Evolutionary conservation across 2,797 vertebrate genomes (phyloP), one percentile per base, ranked within the genome.

Genomic region (Cephalopachus bancanus): DNA sequence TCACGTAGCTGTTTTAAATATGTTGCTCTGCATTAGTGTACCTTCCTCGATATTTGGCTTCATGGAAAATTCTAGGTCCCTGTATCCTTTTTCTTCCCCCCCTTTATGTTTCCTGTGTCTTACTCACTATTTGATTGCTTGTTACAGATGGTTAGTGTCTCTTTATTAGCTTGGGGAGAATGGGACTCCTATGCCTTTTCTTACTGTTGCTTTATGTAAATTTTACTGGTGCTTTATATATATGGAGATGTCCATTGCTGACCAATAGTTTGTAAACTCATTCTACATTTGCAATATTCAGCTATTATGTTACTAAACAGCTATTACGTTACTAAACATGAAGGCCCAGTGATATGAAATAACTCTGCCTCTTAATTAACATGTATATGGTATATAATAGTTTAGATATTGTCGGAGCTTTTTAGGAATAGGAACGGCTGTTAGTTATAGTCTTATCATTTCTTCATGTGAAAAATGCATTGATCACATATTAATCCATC

Each of bases 31-130:
- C 57, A 24, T 60, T 75, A 94, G 64, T 72, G 16, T 20, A 26
- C 89, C 72, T 92, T 90, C n/a, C 64, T 95, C 81, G 9, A 44
- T 95, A 33, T 91, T 95, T 92, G 55, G 76, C 44, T 89, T 19
- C 19, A 8, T 88, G 84, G 69, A 89, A 95, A 94, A 55, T 83
- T 62, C 65, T 92, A 83, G 19, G 28, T 91, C 33, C 7, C 3
- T 83, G 9, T 71, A 17, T 78, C 57, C 11, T 30, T n/a, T 22
- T 87, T 93, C 76, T 74, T 71, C 5, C 44, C 44, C 44, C 6
- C 10, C 89, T 90, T 30, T 26, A 0, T 79, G 22, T 26, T 81
- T 95, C 62, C 60, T 91, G 10, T 60, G 69, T 83, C 76, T 69
- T 78, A 26, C 22, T 92, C 20, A 79, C 33, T 76, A 5, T 89